Evolutionary conservation across 2,888 invertebrate species (phyloP).

Genomic region (Geophilus truncorum): DNA sequence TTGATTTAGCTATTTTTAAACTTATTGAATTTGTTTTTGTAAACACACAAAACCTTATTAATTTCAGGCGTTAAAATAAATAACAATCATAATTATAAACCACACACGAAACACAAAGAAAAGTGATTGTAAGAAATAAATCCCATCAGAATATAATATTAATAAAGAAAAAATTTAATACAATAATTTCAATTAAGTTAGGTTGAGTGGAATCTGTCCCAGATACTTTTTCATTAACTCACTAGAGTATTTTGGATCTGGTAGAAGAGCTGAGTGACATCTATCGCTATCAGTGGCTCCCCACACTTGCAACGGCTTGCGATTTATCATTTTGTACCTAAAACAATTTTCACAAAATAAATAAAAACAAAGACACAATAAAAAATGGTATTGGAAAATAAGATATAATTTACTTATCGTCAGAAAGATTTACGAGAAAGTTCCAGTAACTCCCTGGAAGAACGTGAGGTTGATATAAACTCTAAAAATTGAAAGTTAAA

Average conservation of each 20-base stretch:
- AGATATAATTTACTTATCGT: neutral
- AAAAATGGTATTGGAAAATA: neutral
- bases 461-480: neutral
- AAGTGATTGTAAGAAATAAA: too few species aligned
- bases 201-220: neutral
- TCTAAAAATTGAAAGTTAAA: neutral
- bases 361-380: neutral
- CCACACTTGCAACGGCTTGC: neutral
- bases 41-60: too few species aligned
- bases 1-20: too few species aligned
- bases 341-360: neutral
- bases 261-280: neutral
- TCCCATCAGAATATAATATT: too few species aligned
- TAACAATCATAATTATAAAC: too few species aligned
- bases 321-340: neutral
- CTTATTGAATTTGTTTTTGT: too few species aligned
- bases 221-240: neutral
- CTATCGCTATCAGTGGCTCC: neutral
- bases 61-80: too few species aligned
- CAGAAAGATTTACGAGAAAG: neutral
- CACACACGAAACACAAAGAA: too few species aligned
- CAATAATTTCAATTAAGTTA: neutral
- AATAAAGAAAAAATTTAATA: too few species aligned
- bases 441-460: neutral
- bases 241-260: neutral